Conservation (phyloP, 2,113 vertebrate genomes). For the Poicephalus gulielmi region DNA sequence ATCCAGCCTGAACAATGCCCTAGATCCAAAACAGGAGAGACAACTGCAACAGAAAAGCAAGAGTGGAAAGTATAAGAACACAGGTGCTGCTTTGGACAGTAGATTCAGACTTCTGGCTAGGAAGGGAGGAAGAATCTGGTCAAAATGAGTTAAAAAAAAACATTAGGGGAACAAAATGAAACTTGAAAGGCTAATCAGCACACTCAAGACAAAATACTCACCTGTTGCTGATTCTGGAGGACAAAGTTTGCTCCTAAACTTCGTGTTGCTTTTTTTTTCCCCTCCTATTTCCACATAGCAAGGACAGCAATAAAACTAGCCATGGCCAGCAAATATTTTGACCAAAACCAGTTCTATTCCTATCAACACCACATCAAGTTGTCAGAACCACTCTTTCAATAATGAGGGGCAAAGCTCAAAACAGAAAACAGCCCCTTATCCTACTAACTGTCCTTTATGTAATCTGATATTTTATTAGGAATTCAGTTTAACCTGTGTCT, state of each 20-base stretch:
- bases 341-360: background rate
- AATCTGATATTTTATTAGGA: background rate
- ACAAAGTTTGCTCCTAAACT: background rate
- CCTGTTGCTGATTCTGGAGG: background rate
- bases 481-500: background rate
- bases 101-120: background rate
- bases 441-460: background rate
- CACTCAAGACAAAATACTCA: background rate
- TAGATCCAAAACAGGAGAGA: background rate
- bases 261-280: background rate
- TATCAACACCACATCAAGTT: background rate
- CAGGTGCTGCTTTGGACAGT: background rate
- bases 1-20: background rate
- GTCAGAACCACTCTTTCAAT: background rate
- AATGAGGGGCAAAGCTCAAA: background rate
- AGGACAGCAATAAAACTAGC: background rate
- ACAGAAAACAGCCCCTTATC: background rate
- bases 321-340: background rate
- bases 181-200: background rate
- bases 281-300: background rate
- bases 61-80: background rate
- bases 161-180: background rate
- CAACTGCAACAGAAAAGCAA: background rate
- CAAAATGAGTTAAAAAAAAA: background rate
- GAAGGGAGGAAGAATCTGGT: background rate